Percentiles rank a stretch among this genome's conserved stretches.
phyloP scores from a whole-genome alignment of 2,888 invertebrate species.

The Axea sp. region DNA sequence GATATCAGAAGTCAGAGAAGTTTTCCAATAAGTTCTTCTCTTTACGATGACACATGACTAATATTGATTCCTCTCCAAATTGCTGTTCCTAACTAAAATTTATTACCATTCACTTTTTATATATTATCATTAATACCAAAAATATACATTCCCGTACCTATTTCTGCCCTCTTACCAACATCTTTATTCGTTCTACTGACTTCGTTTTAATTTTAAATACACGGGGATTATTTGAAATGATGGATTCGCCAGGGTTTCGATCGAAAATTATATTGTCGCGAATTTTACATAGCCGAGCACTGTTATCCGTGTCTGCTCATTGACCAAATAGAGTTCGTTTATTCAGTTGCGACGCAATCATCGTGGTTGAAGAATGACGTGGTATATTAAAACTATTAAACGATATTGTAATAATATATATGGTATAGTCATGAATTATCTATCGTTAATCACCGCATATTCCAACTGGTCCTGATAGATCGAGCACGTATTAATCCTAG shows the following conservation, averaged over 20 bases:
- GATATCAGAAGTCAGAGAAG: constrained; percentile 15
- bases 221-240: constrained; percentile 18
- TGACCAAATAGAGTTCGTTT: constrained; percentile 35
- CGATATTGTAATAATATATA: constrained; percentile 48
- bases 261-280: constrained; percentile 30
- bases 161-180: background rate
- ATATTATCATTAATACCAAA: constrained; percentile 7
- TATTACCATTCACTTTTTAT: constrained; percentile 10
- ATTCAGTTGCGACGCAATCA: constrained; percentile 29
- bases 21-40: constrained; percentile 16
- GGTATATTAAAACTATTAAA: constrained; percentile 48
- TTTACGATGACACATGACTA: constrained; percentile 5
- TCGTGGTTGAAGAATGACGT: constrained; percentile 37
- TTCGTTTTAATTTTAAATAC: background rate
- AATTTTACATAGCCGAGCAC: constrained; percentile 37
- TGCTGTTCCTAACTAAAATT: background rate
- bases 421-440: constrained; percentile 44
- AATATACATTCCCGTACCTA: constrained; percentile 6
- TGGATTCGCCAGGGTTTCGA: constrained; percentile 34
- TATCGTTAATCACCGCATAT: constrained; percentile 46
- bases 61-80: constrained; percentile 9
- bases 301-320: constrained; percentile 57
- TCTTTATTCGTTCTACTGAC: background rate
- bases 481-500: constrained; percentile 39
- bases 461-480: constrained; percentile 47